phyloP scores from a whole-genome alignment of 2,888 invertebrate genomes.

The Chymomyza caudatula region DNA sequence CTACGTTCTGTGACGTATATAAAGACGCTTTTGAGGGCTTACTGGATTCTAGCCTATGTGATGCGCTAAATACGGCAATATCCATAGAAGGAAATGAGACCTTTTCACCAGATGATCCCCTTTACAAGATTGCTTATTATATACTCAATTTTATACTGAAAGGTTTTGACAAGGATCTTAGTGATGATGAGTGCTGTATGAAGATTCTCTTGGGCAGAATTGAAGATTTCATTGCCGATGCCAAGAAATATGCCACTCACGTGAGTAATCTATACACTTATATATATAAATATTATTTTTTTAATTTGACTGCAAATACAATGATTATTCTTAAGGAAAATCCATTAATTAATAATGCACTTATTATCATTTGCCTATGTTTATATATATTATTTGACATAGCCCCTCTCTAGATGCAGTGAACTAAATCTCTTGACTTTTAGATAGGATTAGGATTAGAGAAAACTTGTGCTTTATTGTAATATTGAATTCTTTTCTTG shows the following conservation, averaged over 20 bases:
- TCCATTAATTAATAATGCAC: no score
- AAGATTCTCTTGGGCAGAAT: constrained; percentile 53
- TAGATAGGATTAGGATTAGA: no score
- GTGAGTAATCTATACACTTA: no score
- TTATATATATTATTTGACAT: no score
- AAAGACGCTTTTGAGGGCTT: constrained; percentile 60
- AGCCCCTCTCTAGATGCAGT: no score
- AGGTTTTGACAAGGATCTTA: constrained; percentile 68
- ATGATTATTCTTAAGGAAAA: no score
- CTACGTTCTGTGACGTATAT: constrained; percentile 51
- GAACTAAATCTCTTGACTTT: no score
- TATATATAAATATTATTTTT: no score
- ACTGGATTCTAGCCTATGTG: constrained; percentile 66
- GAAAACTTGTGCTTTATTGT: neutral
- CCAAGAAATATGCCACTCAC: constrained; percentile 67
- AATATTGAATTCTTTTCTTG: neutral
- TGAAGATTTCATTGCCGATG: constrained; percentile 62
- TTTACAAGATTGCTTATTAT: constrained; percentile 75
- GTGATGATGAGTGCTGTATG: constrained; percentile 52
- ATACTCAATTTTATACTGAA: constrained; percentile 71
- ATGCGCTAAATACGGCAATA: constrained; percentile 70
- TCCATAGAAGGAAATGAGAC: constrained; percentile 54
- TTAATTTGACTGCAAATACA: no score
- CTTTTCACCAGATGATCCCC: constrained; percentile 62
- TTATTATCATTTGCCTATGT: no score